These are phyloP conservation scores for Plutomurus gul DNA, from an alignment of 1,140 invertebrate genomes.

Conservation along the genomic window DNA sequence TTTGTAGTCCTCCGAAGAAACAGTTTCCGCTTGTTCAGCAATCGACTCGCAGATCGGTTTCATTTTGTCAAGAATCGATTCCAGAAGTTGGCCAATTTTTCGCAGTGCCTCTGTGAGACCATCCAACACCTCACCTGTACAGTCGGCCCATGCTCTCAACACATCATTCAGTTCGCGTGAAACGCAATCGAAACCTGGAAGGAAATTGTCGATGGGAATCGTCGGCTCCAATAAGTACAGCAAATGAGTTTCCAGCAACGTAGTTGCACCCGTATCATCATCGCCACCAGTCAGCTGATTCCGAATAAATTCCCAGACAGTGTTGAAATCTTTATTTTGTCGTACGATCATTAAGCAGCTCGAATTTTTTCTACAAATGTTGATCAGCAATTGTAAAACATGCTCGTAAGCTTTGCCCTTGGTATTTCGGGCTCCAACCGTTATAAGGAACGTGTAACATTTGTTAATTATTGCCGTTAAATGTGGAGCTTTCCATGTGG, in stretches of 20 bases:
- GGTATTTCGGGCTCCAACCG: neutral
- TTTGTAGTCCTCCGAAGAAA: neutral
- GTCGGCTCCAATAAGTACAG: neutral
- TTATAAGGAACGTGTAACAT: neutral
- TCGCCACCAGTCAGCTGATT: neutral
- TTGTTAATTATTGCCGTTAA: neutral
- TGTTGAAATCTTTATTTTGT: neutral
- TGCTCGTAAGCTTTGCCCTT: neutral
- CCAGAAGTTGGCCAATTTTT: neutral
- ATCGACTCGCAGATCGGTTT: neutral
- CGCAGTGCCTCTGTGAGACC: neutral
- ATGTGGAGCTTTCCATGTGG: neutral
- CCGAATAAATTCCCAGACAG: neutral
- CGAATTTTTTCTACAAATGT: neutral
- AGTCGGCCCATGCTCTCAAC: neutral
- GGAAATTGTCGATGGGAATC: neutral
- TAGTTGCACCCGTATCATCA: no score
- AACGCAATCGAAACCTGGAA: neutral
- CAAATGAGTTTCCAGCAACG: neutral
- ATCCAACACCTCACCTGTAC: neutral
- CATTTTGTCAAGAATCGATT: neutral
- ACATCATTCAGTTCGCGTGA: neutral
- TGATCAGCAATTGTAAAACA: neutral
- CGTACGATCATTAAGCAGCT: neutral
- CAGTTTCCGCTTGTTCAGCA: neutral